Base-by-base conservation (phyloP, 2,113 vertebrate species). In the Myrmophylax atrothorax region DNA sequence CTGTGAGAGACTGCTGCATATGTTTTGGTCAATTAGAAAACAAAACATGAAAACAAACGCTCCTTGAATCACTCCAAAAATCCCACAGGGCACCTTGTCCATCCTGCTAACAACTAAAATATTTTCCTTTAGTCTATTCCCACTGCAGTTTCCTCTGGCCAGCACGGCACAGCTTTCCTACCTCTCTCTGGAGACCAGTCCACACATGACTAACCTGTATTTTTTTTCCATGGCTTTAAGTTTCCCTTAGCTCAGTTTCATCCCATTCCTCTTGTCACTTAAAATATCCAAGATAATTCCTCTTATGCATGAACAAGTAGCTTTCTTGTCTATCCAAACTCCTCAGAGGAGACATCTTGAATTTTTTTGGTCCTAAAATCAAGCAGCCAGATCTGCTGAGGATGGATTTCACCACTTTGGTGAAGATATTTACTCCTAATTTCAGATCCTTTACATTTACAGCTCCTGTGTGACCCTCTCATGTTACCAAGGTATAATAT, bases 21-120 rank as follows among this genome's bases (percentile, higher is more conserved):
- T 83, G 67, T 85, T 96, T 96, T 94, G 88, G 92, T 84, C 90
- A 93, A 96, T 94, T 91, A 91, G 67, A 93, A 96, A 96, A 94
- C 82, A 96, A 96, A 95, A 83, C 63, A 85, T 20, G 35, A 80
- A 91, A 90, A 90, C 63, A 95, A 96, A 74, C n/a, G 79, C 50
- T 87, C 50, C 55, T 82, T 69, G 78, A 80, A 93, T 86, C 50
- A 11, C 35, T 82, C 44, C 56, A 49, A 85, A 78, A 91, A 64
- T 69, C 75, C 72, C 63, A 1, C 33, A 80, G 31, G 82, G 35
- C 75, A 94, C 47, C 85, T 90, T 77, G 82, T 85, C 85, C 22
- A 19, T 79, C 49, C 81, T 79, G 53, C 62, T 66, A 78, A 84
- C 77, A 94, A 33, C n/a, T 76, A 9, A 92, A 91, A 22, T 82